These are phyloP conservation scores for Nephrocerus scutellatus DNA, from an alignment of 2,888 invertebrate genomes.

Conservation along the genomic window DNA sequence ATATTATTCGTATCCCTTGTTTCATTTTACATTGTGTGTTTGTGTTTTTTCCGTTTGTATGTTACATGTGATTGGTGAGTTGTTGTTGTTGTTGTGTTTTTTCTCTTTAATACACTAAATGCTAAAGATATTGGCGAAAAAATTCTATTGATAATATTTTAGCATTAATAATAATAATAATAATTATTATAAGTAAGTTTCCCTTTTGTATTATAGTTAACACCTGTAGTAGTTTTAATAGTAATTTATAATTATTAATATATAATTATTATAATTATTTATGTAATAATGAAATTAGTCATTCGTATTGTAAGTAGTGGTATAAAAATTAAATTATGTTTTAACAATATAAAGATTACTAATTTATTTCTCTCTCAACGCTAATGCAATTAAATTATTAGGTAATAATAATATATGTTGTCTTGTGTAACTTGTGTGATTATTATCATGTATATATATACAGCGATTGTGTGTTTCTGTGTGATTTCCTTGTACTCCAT, in stretches of 20 bases:
- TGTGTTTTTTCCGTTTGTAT: constrained; percentile 4
- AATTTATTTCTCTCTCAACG: no score
- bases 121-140: constrained; percentile 16
- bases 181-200: constrained; percentile 7
- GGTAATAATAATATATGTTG: no score
- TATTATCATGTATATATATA: no score
- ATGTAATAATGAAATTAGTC: constrained; percentile 27
- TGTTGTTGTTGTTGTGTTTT: no score
- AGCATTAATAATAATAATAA: constrained; percentile 10
- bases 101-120: constrained; percentile 26
- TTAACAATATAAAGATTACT: no score
- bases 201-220: constrained; percentile 15
- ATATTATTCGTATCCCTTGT: constrained; percentile 47
- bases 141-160: constrained; percentile 13
- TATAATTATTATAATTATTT: constrained; percentile 29
- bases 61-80: no score
- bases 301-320: no score
- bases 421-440: no score
- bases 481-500: no score
- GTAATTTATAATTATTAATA: constrained; percentile 25
- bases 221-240: constrained; percentile 19
- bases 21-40: constrained; percentile 41
- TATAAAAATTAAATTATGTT: background rate
- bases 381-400: no score
- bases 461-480: no score